Percentiles rank a stretch among this genome's conserved stretches.
phyloP scores from a whole-genome alignment of 2,113 vertebrate genomes.

The Phodopus roborovskii region DNA sequence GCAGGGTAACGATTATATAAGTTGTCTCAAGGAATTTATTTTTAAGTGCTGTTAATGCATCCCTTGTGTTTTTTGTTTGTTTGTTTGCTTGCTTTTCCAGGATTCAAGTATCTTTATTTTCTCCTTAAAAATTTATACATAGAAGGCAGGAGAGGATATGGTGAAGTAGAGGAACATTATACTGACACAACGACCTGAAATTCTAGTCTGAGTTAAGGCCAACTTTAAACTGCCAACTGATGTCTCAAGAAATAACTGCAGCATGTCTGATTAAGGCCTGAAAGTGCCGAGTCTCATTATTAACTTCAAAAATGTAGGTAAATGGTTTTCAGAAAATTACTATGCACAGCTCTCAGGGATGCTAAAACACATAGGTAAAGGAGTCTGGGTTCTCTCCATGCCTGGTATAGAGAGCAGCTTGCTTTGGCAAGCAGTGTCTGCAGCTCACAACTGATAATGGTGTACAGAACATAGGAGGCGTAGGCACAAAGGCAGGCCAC shows the following conservation, averaged over 20 bases:
- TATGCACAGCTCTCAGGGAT: background rate
- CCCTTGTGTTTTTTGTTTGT: conserved; percentile 6
- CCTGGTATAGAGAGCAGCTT: background rate
- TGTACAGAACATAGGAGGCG: conserved; percentile 94
- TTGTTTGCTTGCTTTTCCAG: conserved; percentile 5
- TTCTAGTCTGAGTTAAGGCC: conserved; percentile 51
- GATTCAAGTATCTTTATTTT: conserved; percentile 76
- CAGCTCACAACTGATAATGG: conserved; percentile 84
- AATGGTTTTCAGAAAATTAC: background rate
- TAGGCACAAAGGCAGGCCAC: conserved; percentile 86
- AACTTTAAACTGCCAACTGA: conserved; percentile 32
- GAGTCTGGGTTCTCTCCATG: conserved; percentile 5
- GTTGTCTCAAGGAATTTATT: conserved; percentile 72
- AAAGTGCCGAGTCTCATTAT: background rate
- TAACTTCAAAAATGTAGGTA: background rate
- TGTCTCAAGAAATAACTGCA: conserved; percentile 37
- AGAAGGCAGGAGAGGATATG: background rate
- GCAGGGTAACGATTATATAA: conserved; percentile 78
- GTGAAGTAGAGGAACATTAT: conserved; percentile 23
- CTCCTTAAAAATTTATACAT: conserved; percentile 66
- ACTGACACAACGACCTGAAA: conserved; percentile 56
- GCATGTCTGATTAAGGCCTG: background rate
- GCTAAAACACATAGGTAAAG: background rate
- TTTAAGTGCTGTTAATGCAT: conserved; percentile 65
- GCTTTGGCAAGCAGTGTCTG: conserved; percentile 1